These are phyloP conservation scores for Strix aluco DNA, from an alignment of 2,113 vertebrate species.

Conservation along the genomic window DNA sequence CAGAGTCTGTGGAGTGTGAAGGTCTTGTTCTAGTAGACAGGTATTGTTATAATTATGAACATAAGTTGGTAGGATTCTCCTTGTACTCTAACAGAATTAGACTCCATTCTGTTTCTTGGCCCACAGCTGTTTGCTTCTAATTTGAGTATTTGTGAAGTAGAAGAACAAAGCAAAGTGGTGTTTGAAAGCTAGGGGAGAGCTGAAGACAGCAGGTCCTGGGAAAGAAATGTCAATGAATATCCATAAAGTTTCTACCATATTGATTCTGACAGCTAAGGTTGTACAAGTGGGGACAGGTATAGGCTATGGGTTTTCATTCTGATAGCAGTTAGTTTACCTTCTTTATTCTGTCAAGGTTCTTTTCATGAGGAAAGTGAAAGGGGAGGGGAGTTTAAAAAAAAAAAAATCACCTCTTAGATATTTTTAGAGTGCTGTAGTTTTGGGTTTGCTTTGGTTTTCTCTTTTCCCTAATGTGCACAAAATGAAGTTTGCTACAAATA, in stretches of 20 bases:
- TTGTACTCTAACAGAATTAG: not conserved
- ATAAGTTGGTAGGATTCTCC: not conserved
- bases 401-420: not conserved
- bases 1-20: not conserved
- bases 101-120: not conserved
- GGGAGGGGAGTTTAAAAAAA: not conserved
- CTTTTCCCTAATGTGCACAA: not conserved
- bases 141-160: not conserved
- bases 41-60: not conserved
- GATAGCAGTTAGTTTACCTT: not conserved
- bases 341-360: not conserved
- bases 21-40: not conserved
- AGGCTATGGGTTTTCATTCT: not conserved
- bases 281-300: not conserved
- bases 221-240: not conserved
- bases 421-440: not conserved
- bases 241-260: not conserved
- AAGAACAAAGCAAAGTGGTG: not conserved
- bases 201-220: not conserved
- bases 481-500: not conserved
- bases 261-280: not conserved
- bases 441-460: not conserved
- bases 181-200: not conserved
- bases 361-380: not conserved
- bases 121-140: not conserved